Evolutionary conservation across 2,797 vertebrate species (phyloP), one percentile per base, ranked within the genome.

Genomic region (Loriculus beryllinus): DNA sequence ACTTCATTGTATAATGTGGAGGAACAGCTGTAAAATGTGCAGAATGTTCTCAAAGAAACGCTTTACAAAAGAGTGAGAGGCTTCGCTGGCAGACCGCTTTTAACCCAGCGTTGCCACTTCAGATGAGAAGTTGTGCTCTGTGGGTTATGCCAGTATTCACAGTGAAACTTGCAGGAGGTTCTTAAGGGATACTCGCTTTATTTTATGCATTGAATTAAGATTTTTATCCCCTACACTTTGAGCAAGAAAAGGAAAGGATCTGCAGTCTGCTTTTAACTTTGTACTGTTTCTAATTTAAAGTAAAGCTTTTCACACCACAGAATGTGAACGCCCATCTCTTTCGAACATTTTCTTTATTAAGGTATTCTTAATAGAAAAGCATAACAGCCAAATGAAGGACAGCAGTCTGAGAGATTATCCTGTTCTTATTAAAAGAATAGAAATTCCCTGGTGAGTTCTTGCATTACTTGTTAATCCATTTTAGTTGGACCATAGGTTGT

Each of bases 1-100:
- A 90, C 89, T 95, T 97, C 95, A 96, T 95, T 96, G 94, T 97
- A 89, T 94, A 94, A 85, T 94, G 94, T 85, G 79, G 92, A 92
- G 94, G 95, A 97, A 96, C 96, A 96, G 94, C 96, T 97, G 96
- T 96, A 96, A 95, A 96, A 95, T 93, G 92, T 96, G 94, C 96
- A 96, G 93, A 95, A 94, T 96, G 92, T 96, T 96, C 94, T 96
- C 93, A 96, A 96, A 96, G 92, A 95, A 93, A 85, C 0, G 4
- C 81, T 94, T 92, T 35, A 96, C 94, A 95, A 93, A 96, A 75
- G 96, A 94, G 72, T 35, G 81, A 95, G 94, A 91, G 90, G 81
- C 93, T 96, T 91, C 10, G 1, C 91, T 92, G 91, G 81, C 95
- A 95, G 92, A 84, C 93, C 80, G 92, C 86, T 95, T 94, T 95